Conservation (phyloP, 2,797 vertebrate genomes). For the Denticeps clupeoides region DNA sequence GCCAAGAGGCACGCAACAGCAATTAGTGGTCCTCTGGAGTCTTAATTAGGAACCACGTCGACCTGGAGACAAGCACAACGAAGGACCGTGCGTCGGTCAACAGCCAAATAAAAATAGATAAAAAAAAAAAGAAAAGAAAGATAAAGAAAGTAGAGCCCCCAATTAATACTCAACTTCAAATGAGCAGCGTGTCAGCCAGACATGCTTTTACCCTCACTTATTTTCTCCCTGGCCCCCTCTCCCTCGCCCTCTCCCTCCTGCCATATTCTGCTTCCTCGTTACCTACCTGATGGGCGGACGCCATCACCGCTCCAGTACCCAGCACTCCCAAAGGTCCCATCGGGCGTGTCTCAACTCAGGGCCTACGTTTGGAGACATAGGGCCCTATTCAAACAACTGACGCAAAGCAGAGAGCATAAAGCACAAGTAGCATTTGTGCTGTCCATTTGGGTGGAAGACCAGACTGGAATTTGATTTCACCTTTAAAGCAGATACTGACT, state of each 20-base stretch:
- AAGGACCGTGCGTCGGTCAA: conserved; percentile 62
- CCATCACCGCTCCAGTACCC: no score
- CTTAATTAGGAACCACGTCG: conserved; percentile 65
- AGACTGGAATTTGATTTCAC: no score
- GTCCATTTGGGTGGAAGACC: no score
- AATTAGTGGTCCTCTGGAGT: conserved; percentile 69
- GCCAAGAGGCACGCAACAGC: conserved; percentile 60
- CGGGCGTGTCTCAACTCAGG: no score
- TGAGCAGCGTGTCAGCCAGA: conserved; percentile 43
- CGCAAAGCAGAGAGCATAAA: no score
- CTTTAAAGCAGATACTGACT: no score
- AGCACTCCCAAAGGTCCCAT: no score
- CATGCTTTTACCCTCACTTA: conserved; percentile 1
- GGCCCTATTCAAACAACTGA: no score
- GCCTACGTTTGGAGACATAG: no score
- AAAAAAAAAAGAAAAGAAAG: conserved; percentile 26
- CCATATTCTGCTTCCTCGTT: conserved; percentile 13
- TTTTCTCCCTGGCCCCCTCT: background rate
- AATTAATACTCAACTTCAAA: conserved; percentile 62
- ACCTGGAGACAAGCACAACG: conserved; percentile 54
- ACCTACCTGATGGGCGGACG: background rate
- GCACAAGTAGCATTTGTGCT: no score
- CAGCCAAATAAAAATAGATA: conserved; percentile 67
- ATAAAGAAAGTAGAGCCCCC: conserved; percentile 30
- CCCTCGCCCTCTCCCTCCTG: background rate